Base-by-base conservation (phyloP, 2,113 vertebrate species). In the Falcunculus frontatus region DNA sequence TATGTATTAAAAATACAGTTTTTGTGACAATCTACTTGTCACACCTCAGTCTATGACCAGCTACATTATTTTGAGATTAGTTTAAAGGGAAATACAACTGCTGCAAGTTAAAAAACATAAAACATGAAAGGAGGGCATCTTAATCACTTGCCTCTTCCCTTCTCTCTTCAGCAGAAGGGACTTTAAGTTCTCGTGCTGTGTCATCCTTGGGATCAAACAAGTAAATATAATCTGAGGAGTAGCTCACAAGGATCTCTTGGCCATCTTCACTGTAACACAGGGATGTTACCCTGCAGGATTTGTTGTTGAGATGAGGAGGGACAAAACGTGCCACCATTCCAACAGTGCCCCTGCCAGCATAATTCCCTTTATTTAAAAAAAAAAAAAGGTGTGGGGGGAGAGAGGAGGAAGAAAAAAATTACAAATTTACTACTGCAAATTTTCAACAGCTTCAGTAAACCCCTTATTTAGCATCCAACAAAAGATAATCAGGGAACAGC, bases 221-320 rank as follows among this genome's bases (percentile, higher is more conserved):
- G 95, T 99, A 99, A 92, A 99, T 99, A 91, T 99, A 99, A 96
- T 99, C 99, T 5, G 99, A 99, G 63, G 99, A 99, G 97, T 99
- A 99, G 97, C 99, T 99, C 97, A 99, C 99, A 89, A 99, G 98
- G 94, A 99, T 98, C 97, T 99, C 99, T 95, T 99, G 99, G 14
- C 99, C 99, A 84, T 99, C 99, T 90, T 98, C 99, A 91, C 99
- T 99, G 85, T 99, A 99, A 97, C 99, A 99, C 9, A 99, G 98
- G 35, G 99, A 99, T 1, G 99, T 99, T 76, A 99, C 99, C 74
- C 99, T 98, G 97, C 99, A 99, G 44, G 99, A 99, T 97, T 99
- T 99, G 96, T 99, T 99, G 96, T 98, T 98, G 89, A 99, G 98
- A 95, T 99, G 99, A 39, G 98, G 97, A 35, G 99, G 99, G 73